Conservation (phyloP, 2,797 vertebrate genomes). For the Chromis chromis region DNA sequence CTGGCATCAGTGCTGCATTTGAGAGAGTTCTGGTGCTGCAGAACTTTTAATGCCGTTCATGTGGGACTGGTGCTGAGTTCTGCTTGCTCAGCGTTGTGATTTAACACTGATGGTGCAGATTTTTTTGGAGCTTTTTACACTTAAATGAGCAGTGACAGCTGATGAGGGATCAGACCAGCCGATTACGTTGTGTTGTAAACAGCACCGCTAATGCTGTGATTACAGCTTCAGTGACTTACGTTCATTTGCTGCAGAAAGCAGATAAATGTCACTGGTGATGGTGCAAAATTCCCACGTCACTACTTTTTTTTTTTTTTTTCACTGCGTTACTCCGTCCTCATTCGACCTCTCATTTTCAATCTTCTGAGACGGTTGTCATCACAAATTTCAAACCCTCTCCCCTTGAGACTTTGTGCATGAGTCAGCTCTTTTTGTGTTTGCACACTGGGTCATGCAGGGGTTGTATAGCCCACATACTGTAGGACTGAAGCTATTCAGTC, state of each 20-base stretch:
- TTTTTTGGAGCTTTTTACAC: constrained; percentile 16
- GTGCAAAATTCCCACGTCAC: constrained; percentile 42
- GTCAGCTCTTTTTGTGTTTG: constrained; percentile 52
- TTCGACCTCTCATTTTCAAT: constrained; percentile 32
- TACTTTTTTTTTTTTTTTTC: too few species aligned
- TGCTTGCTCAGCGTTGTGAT: not conserved
- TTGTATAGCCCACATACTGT: constrained; percentile 37
- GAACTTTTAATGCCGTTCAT: constrained; percentile 2
- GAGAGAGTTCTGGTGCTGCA: not conserved
- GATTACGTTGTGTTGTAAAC: constrained; percentile 44
- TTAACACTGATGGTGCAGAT: not conserved
- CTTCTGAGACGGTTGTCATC: constrained; percentile 36
- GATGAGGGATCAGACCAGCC: constrained; percentile 36
- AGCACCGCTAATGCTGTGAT: constrained; percentile 37
- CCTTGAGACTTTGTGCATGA: constrained; percentile 61
- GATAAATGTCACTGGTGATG: constrained; percentile 25
- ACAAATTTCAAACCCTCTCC: constrained; percentile 25
- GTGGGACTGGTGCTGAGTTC: not conserved
- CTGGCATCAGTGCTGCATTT: not conserved
- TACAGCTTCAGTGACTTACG: constrained; percentile 32
- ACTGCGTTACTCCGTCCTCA: constrained; percentile 23
- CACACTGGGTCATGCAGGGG: constrained; percentile 20
- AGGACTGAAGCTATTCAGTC: constrained; percentile 35
- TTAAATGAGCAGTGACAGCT: constrained; percentile 17
- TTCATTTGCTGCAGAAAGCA: constrained; percentile 12